Evolutionary conservation across 2,888 invertebrate species (phyloP), one percentile per base, ranked within the genome.

Genomic region (Nebria brevicollis): DNA sequence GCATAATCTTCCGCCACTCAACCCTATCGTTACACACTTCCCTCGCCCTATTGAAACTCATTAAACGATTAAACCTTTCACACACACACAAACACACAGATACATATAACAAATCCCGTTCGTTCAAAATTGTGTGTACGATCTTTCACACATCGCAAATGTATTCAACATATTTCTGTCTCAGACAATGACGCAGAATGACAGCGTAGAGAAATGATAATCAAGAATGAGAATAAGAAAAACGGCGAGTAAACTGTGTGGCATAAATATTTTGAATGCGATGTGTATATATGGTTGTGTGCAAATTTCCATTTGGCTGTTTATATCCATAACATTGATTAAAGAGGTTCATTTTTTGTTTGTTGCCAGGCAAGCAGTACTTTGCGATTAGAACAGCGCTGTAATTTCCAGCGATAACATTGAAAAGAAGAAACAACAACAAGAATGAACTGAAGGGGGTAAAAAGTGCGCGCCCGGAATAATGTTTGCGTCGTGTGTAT

Each of bases 401-500:
- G 81, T 81, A 75, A 81, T 81, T 79, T 76, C 75, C 81, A 72
- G 81, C 76, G 81, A 81, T 81, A 81, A 81, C 81, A 81, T 81
- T 81, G 81, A 81, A 81, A 79, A 81, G 81, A 81, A 81, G 80
- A 80, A 80, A 81, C 81, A 81, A 81, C 81, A 81, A 81, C 81
- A 76, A 80, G 76, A 76, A 74, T 25, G 72, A 25, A 76, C 15
- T 20, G 66, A 76, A 75, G 25, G 68, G 72, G 43, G 73, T 73
- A 43, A 41, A 43, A 73, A 13, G 73, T 43, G 73, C 8, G 68
- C 43, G 66, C 15, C 20, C 43, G 66, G 43, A 65, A 54, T 6
- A 68, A 15, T 43, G 43, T 43, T 43, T 10, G 6, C 43, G 43
- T 43, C 43, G 43, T 43, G 43, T 43, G 43, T 43, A 43, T 43